Evolutionary conservation across 2,797 vertebrate species (phyloP), one percentile per base, ranked within the genome.

Genomic region (Spinus olivaceus): DNA sequence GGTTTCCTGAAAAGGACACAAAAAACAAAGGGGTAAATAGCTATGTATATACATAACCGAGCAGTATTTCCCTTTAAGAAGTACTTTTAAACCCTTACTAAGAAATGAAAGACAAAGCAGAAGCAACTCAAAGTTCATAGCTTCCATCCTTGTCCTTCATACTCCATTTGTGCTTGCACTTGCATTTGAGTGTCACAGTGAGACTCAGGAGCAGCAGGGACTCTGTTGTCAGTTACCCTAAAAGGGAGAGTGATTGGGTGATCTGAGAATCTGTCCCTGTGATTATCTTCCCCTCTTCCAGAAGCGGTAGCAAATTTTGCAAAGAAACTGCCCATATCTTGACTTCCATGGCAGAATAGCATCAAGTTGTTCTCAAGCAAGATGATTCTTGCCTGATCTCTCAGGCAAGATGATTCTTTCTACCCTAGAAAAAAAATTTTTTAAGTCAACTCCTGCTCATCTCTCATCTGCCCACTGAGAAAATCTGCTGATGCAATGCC

Each of bases 401-500:
- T 79, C 61, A 79, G 81, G 72, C 96, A 91, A 94, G 42, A 96
- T 96, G 84, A 97, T 95, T 97, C 94, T 97, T 95, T 67, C 67
- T 80, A 86, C 54, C 77, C 72, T 63, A 92, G 86, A 81, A 59
- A 95, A 91, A 87, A 93, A 91, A 37, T 54, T 65, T 80, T 0
- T 81, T 41, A 92, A 97, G 92, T 96, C 91, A 89, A 89, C 90
- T 97, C 83, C 91, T 54, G 83, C 92, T 98, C 95, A 98, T 97
- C 95, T 97, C 96, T 98, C 90, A 89, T 96, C 97, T 97, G 96
- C 97, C 96, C 96, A 96, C 93, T 35, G 92, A 73, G 76, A 98
- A 98, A 98, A 98, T 95, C 85, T 98, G 98, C 98, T 98, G 98
- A 98, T 95, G 89, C 92, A 93, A 96, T 8, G 76, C n/a, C 47